Evolutionary conservation across 2,888 invertebrate genomes (phyloP).

Genomic region (Ennomos quercinarius): DNA sequence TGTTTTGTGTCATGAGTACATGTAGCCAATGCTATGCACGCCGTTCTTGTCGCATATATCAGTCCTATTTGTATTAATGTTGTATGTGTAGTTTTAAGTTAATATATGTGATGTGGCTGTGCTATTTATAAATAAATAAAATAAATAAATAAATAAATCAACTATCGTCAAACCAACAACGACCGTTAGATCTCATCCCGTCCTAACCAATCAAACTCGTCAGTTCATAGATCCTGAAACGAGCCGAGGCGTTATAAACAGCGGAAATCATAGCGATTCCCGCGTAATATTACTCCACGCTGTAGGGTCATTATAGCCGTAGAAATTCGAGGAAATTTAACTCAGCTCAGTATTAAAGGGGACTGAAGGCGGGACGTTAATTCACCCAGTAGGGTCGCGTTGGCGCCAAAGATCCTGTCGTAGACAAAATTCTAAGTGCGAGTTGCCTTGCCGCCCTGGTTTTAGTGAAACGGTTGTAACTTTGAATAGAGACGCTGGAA

Average conservation of each 20-base stretch:
- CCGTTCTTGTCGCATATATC: too few relatives aligned
- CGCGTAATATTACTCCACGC: constrained; percentile 62
- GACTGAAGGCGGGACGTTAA: constrained; percentile 78
- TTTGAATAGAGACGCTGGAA: constrained; percentile 39
- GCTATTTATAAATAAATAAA: too few relatives aligned
- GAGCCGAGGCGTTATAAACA: constrained; percentile 66
- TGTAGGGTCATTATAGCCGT: constrained; percentile 61
- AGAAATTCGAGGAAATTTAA: constrained; percentile 84
- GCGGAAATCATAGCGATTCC: constrained; percentile 78
- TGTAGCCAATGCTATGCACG: too few relatives aligned
- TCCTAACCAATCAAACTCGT: constrained; percentile 43
- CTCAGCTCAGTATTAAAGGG: constrained; percentile 82
- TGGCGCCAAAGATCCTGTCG: constrained; percentile 82
- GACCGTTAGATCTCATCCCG: constrained; percentile 13
- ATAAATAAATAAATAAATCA: too few relatives aligned
- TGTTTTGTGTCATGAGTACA: too few relatives aligned
- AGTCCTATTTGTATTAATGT: too few relatives aligned
- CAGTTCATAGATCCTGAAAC: constrained; percentile 50
- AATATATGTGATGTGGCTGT: too few relatives aligned
- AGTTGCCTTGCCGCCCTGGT: constrained; percentile 56
- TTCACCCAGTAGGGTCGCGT: constrained; percentile 82
- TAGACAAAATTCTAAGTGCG: constrained; percentile 81
- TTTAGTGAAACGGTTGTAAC: constrained; percentile 45
- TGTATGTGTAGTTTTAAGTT: too few relatives aligned
- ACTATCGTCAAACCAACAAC: constrained; percentile 18